These are phyloP conservation scores for Gonocerus acuteangulatus DNA, from an alignment of 2,888 invertebrate genomes.

Conservation along the genomic window DNA sequence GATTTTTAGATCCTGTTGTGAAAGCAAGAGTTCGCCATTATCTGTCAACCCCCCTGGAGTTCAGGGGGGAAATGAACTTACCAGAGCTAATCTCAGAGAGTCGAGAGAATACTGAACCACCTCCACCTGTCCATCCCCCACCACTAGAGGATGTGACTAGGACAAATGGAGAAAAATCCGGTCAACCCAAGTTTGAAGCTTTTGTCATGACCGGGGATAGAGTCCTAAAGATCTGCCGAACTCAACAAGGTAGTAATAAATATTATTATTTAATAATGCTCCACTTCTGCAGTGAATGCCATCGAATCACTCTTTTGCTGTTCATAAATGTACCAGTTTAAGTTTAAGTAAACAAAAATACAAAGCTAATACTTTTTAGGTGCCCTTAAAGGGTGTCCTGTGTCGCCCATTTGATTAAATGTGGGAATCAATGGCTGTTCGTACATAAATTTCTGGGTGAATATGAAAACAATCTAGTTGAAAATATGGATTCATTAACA, in stretches of 20 bases:
- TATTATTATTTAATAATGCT: background rate
- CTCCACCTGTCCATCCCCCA: slow-evolving; percentile 37
- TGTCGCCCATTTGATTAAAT: no score
- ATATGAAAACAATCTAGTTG: no score
- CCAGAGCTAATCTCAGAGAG: slow-evolving; percentile 32
- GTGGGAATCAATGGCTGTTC: no score
- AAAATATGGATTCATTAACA: no score
- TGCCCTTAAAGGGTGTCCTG: no score
- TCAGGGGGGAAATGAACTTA: slow-evolving; percentile 32
- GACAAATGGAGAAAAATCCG: slow-evolving; percentile 27
- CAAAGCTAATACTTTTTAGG: no score
- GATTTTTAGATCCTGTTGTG: slow-evolving; percentile 69
- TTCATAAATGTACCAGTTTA: no score
- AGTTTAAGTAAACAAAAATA: no score
- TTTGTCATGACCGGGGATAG: slow-evolving; percentile 98
- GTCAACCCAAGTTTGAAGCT: slow-evolving; percentile 67
- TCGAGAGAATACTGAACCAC: slow-evolving; percentile 30
- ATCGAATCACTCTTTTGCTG: no score
- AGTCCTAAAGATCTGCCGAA: slow-evolving; percentile 83
- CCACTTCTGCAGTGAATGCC: no score
- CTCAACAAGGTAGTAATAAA: slow-evolving; percentile 59
- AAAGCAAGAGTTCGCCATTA: slow-evolving; percentile 53
- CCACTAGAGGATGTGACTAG: slow-evolving; percentile 38
- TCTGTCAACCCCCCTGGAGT: slow-evolving; percentile 41
- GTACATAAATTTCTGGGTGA: no score